Base-by-base conservation (phyloP, 2,113 vertebrate genomes). In the Pangasianodon hypophthalmus region DNA sequence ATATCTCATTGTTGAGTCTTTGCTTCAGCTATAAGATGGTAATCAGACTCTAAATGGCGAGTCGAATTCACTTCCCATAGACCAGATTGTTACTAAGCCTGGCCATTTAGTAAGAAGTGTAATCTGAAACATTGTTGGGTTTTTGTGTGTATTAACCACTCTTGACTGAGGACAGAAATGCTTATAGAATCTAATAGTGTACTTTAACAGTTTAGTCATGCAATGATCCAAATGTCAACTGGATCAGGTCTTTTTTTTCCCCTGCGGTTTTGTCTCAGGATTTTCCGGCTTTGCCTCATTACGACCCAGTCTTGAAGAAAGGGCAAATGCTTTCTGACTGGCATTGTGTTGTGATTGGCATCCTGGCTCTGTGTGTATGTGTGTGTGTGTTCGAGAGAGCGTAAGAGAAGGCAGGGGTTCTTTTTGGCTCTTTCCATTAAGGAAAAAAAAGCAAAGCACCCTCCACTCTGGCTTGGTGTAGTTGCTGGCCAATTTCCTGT, bases 261-360 rank as follows among this genome's bases (percentile, higher is more conserved):
- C n/a, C 41, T 87, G 67, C 29, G 52, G 48, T 80, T 88, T 54
- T 88, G 84, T 77, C 62, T 89, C 46, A 10, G 21, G 62, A 83
- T 79, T 14, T 69, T 90, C 88, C 62, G 8, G 83, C 67, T 48
- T 3, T 44, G 91, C 91, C 93, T 95, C 93, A 92, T 95, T 95
- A 95, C 91, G 84, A 93, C 89, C 87, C 89, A 91, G 91, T 93
- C 93, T 88, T 81, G 58, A 48, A 46, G 92, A 93, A 92, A 93
- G 91, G 90, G 85, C 92, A 95, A 95, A 95, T 91, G 62, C 60
- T 81, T 84, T 93, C 92, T 95, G 94, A 95, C 95, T 94, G 93
- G 91, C 90, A 95, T 96, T 96, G 95, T 96, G 94, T 91, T 92
- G 91, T 94, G 93, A 95, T 94, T 94, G 95, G 92, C 94, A 94